A percentile compares a stretch with the other conserved stretches of the same genome.
These are phyloP conservation scores for Panonychus citri DNA, from an alignment of 1,140 invertebrate species.

Conservation along the genomic window DNA sequence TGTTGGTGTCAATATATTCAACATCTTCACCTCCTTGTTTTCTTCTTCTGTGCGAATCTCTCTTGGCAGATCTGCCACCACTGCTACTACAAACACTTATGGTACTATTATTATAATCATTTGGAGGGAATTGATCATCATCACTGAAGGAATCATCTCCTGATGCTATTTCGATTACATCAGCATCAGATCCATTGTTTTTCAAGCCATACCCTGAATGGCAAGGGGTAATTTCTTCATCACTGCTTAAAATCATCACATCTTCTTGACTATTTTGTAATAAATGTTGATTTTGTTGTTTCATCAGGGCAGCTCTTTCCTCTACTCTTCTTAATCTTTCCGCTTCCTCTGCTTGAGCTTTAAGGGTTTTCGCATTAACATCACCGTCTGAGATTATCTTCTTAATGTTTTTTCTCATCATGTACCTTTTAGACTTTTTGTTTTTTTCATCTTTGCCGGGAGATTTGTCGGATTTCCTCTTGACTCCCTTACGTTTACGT, in stretches of 20 bases:
- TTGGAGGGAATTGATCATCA: constrained; percentile 31
- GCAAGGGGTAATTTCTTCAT: constrained; percentile 13
- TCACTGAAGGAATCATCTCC: constrained; percentile 20
- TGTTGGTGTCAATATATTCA: constrained; percentile 31
- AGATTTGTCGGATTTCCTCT: neutral
- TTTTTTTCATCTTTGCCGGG: constrained; percentile 7
- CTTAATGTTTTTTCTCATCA: constrained; percentile 44
- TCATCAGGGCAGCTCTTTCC: constrained; percentile 13
- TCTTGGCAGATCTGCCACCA: too few species aligned
- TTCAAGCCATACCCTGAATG: neutral
- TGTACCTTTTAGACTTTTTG: constrained; percentile 1
- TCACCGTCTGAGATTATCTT: constrained; percentile 80
- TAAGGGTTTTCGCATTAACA: constrained; percentile 67
- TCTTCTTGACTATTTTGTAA: constrained; percentile 12
- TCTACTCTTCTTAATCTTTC: constrained; percentile 35
- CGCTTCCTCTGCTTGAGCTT: constrained; percentile 71
- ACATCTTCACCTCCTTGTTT: constrained; percentile 24
- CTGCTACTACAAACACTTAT: constrained; percentile 32
- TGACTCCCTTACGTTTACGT: neutral
- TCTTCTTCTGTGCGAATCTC: constrained; percentile 17
- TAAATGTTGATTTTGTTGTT: constrained; percentile 12
- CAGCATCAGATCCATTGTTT: constrained; percentile 2
- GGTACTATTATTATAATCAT: constrained; percentile 31
- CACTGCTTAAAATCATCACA: constrained; percentile 14
- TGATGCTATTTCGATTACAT: constrained; percentile 7